Percentiles rank a stretch among this genome's conserved stretches.
These are phyloP conservation scores for Oligia strigilis DNA, from an alignment of 2,888 invertebrate species.

Conservation along the genomic window DNA sequence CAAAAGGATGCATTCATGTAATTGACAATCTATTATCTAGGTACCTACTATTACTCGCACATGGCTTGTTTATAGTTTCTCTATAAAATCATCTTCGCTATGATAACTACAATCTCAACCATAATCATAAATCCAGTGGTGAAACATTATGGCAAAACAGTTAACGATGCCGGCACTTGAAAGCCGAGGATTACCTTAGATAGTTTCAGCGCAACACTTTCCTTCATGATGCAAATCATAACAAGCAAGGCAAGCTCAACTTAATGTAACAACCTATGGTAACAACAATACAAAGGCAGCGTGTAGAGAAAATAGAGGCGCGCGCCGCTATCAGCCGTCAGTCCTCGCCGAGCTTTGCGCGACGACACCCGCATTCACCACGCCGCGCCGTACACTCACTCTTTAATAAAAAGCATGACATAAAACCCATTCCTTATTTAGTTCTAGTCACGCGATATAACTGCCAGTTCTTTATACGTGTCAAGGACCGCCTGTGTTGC, in stretches of 20 bases:
- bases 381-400: constrained; percentile 7
- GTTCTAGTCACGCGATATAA: constrained; percentile 51
- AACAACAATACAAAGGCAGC: constrained; percentile 19
- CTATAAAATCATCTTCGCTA: not conserved
- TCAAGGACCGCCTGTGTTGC: constrained; percentile 43
- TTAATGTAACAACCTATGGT: constrained; percentile 33
- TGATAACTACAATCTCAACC: not conserved
- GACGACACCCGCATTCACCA: constrained; percentile 61
- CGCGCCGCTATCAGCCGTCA: constrained; percentile 43
- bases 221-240: constrained; percentile 55
- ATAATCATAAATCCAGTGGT: constrained; percentile 21
- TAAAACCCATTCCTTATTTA: constrained; percentile 58
- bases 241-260: constrained; percentile 50
- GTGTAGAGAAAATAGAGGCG: constrained; percentile 55
- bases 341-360: constrained; percentile 60
- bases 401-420: constrained; percentile 69
- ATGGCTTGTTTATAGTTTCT: not conserved
- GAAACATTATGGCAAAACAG: constrained; percentile 39
- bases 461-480: constrained; percentile 33
- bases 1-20: not conserved
- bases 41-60: not conserved
- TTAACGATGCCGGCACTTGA: constrained; percentile 29
- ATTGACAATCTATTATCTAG: not conserved
- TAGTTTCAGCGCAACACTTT: constrained; percentile 41
- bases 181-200: constrained; percentile 40